These are phyloP conservation scores for Tilapia sparmanii DNA, from an alignment of 2,113 vertebrate species.

Conservation along the genomic window DNA sequence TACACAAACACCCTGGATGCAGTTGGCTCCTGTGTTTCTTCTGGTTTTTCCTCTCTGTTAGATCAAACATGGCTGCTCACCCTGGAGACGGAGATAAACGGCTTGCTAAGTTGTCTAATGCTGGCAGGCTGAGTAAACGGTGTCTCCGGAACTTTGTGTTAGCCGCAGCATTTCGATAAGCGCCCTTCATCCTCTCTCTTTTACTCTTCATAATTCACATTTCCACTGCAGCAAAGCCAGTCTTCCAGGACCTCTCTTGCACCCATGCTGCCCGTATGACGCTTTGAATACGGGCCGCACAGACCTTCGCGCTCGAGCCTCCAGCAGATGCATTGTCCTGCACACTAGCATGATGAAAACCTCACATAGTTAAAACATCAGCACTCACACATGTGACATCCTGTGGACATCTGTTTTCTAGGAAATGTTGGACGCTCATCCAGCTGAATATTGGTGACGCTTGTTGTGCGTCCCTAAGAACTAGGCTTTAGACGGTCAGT, in stretches of 20 bases:
- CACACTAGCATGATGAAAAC: not conserved
- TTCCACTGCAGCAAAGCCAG: conserved; percentile 46
- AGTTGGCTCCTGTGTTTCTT: conserved; percentile 15
- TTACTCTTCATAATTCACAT: conserved; percentile 59
- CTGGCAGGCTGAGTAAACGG: conserved; percentile 57
- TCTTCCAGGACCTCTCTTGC: conserved; percentile 31
- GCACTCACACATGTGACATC: not conserved
- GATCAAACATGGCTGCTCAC: not conserved
- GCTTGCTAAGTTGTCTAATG: conserved; percentile 37
- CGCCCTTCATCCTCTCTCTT: conserved; percentile 52
- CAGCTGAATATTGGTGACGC: not conserved
- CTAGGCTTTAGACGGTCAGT: not conserved
- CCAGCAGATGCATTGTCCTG: not conserved
- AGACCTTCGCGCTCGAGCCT: not conserved
- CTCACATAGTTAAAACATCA: not conserved
- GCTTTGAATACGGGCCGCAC: not conserved
- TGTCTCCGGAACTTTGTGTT: conserved; percentile 54
- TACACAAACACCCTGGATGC: not conserved
- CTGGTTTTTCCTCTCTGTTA: not conserved
- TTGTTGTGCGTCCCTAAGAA: not conserved
- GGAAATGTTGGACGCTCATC: not conserved
- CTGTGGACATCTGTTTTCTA: conserved; percentile 23
- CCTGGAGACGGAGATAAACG: not conserved
- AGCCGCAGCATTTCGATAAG: conserved; percentile 50
- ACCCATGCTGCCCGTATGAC: not conserved